Conservation (phyloP, 2,113 vertebrate species). For the Sebastes fasciatus region DNA sequence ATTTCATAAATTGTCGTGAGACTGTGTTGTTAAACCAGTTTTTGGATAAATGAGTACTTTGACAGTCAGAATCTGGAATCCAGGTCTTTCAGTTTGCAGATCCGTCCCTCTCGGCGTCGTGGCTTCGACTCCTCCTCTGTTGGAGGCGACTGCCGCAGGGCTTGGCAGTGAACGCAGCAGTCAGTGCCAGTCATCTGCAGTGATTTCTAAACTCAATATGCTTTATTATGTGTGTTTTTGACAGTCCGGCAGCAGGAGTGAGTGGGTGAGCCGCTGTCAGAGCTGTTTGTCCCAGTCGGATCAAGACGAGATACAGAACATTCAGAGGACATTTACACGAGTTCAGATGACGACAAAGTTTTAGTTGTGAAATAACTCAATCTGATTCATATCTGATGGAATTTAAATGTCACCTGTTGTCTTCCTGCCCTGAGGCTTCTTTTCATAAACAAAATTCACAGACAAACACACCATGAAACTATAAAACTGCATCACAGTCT, state of each 20-base stretch:
- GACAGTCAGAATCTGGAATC: not conserved
- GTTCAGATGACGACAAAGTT: no score
- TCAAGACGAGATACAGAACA: constrained; percentile 3
- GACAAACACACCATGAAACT: no score
- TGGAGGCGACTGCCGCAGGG: not conserved
- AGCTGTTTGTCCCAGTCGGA: not conserved
- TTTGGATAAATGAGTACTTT: not conserved
- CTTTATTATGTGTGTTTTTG: not conserved
- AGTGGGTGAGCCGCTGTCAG: constrained; percentile 7
- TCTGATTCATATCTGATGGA: no score
- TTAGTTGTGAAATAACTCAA: no score
- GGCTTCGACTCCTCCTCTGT: constrained; percentile 1
- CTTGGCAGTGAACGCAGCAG: not conserved
- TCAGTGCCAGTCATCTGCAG: not conserved
- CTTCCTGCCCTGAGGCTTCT: no score
- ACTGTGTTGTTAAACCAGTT: no score
- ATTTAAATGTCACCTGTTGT: no score
- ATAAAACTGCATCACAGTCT: no score
- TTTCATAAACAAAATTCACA: no score
- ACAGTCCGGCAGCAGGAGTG: constrained; percentile 3
- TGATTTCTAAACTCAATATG: not conserved
- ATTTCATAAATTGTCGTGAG: no score
- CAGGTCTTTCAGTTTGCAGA: not conserved
- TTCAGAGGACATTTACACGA: no score
- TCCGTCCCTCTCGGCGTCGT: not conserved